phyloP scores from a whole-genome alignment of 2,888 invertebrate genomes.

The Bombylius discolor region DNA sequence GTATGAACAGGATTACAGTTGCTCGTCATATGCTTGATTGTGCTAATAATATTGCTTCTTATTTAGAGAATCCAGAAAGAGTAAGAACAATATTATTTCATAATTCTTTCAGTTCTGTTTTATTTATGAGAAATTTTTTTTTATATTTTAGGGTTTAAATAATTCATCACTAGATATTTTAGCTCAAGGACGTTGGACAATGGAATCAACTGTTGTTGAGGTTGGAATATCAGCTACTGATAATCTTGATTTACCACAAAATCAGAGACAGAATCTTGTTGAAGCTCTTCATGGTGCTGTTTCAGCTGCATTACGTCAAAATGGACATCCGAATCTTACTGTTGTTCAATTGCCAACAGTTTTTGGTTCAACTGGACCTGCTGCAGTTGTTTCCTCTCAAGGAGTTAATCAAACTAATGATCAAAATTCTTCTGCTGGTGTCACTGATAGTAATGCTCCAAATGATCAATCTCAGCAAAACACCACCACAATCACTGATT shows the following conservation, averaged over 20 bases:
- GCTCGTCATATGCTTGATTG: slow-evolving; percentile 37
- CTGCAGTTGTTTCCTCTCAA: slow-evolving; percentile 6
- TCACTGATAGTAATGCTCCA: neutral
- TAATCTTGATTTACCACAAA: slow-evolving; percentile 28
- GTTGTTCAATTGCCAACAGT: slow-evolving; percentile 32
- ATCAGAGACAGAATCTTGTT: slow-evolving; percentile 30
- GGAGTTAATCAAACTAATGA: neutral
- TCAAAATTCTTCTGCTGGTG: neutral
- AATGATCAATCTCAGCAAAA: neutral
- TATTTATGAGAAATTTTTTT: neutral
- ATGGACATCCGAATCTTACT: slow-evolving; percentile 31
- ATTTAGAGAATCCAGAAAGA: slow-evolving; percentile 34
- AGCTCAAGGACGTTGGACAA: slow-evolving; percentile 37
- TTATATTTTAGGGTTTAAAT: slow-evolving; percentile 27
- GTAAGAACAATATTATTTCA: slow-evolving; percentile 13
- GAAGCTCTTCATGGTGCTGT: slow-evolving; percentile 36
- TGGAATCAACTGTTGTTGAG: slow-evolving; percentile 38
- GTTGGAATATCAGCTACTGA: slow-evolving; percentile 33
- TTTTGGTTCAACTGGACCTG: slow-evolving; percentile 23
- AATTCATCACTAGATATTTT: slow-evolving; percentile 34
- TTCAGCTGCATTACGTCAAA: slow-evolving; percentile 31
- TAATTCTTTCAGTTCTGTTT: too few species aligned
- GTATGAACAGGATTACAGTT: slow-evolving; percentile 36
- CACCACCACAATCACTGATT: neutral
- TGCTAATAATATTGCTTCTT: slow-evolving; percentile 35